Evolutionary conservation across 1,140 invertebrate species (phyloP), one percentile per base, ranked within the genome.

Genomic region (Tachypleus tridentatus): DNA sequence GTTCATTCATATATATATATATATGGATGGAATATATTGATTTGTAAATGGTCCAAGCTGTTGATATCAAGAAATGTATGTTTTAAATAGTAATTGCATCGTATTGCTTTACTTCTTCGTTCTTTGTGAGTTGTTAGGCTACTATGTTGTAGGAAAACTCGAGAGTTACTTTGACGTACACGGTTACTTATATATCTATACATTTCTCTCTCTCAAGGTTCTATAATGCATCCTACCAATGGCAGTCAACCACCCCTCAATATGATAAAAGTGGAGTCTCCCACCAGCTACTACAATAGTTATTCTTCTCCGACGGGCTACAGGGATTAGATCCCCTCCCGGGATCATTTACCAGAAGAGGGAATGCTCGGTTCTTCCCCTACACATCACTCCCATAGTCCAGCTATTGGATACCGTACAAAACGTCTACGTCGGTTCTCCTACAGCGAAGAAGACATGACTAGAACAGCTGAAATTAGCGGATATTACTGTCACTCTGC

Each of bases 211-310:
- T 29, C 29, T 2, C 29, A 29, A 29, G 29, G 29, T 29, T 95
- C 92, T 74, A 95, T 96, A 76, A 85, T 95, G 77, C 89, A 93
- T 82, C 90, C 92, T 79, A 83, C 87, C 61, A 87, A 85, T 76
- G 87, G 87, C 73, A 82, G 87, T 74, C 84, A 86, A 73, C 82
- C 85, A 66, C 85, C 86, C 73, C 83, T 88, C 72, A 88, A 86
- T 74, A 86, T 85, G 74, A 93, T 92, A 76, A 95, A 93, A 82
- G 84, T 92, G 80, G 92, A 92, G 82, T 89, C 89, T 74, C 85
- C 87, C 71, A 83, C 85, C 58, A 93, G 92, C 79, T 95, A 95
- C 80, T 92, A 89, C 80, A 92, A 87, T 73, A 94, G 89, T 80
- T 93, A 93, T 80, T 67, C 66, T 57, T 88, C 89, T 70, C 84